Evolutionary conservation across 2,113 vertebrate genomes (phyloP), one percentile per base, ranked within the genome.

Genomic region (Morone saxatilis): DNA sequence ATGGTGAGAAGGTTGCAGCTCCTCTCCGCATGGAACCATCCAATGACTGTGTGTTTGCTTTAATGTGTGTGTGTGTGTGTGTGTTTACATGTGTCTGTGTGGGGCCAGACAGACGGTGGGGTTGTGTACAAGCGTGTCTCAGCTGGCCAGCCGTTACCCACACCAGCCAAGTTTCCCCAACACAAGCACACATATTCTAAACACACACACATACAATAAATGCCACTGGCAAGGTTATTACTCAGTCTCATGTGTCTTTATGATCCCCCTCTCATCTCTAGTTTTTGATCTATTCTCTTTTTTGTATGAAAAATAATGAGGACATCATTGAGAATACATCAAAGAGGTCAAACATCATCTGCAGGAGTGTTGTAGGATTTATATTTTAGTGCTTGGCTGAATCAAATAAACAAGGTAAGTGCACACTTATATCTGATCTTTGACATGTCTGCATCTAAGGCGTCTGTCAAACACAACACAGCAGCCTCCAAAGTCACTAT

Each of bases 181-280:
- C 45, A 43, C 66, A 51, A 66, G 17, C 65, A 45, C 47, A 68
- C 54, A 54, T 9, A 76, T 57, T 25, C 59, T 70, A 61, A 56
- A 75, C 65, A 70, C 41, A 72, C 57, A 67, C 3, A 50, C 63
- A 51, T 4, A 63, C 78, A 89, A 56, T 76, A 25, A 90, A 86
- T 79, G 92, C 92, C 86, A 85, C 6, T 86, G 92, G 94, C 93
- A 94, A 95, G 93, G 92, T 92, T 93, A 93, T 89, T 70, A 79
- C 86, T 88, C 80, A 76, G 68, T 86, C 80, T 76, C 79, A 76
- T 85, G 82, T 88, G 92, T 89, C 84, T 83, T 87, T 77, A 71
- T 43, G 60, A 78, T 77, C 80, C 54, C 60, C 40, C 70, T 87
- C 72, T 89, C 17, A 66, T 87, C 60, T 81, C 70, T 36, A 63